Evolutionary conservation across 1,140 invertebrate species (phyloP), one percentile per base, ranked within the genome.

Genomic region (Tenebrio molitor): DNA sequence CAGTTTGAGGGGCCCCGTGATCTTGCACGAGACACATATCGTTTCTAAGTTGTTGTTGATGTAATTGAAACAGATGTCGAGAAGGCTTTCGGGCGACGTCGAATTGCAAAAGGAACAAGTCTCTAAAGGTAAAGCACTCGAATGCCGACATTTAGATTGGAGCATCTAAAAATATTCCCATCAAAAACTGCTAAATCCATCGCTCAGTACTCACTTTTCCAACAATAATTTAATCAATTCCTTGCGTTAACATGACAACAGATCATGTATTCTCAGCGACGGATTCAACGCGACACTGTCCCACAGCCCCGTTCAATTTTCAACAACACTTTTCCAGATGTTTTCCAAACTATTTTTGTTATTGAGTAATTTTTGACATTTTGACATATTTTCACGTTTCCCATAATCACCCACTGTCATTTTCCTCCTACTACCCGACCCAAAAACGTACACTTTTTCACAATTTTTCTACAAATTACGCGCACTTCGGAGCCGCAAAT

Each of bases 61-160:
- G 77, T 87, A 89, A 74, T 88, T 86, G 73, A 89, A 88, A 75
- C 89, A 88, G 6, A 90, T 84, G 75, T 91, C 88, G 34, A 89
- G 83, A 5, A 92, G 80, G 17, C 85, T 84, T 62, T 81, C 77
- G 7, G 82, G 81, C n/a, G 74, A 69, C 7, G 73, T 67, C 1
- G 74, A 74, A 36, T 76, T 81, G 62, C 82, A 83, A 71, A 83
- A 80, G 17, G 78, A 78, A 68, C 82, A 83, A 25, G 73, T 75
- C 62, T 81, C 79, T 41, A 50, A 44, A 14, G 81, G 80, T 68
- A 83, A 73, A 5, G 76, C 73, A 50, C 70, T 62, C 19, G 81
- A 81, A 77, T 83, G 82, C 46, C 77, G 73, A 75, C 81, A 83
- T 71, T 74, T 79, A 71, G 68, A 75, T 74, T 81, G 78, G 39